Conservation (phyloP, 2,113 vertebrate genomes). For the Aramus guarauna region DNA sequence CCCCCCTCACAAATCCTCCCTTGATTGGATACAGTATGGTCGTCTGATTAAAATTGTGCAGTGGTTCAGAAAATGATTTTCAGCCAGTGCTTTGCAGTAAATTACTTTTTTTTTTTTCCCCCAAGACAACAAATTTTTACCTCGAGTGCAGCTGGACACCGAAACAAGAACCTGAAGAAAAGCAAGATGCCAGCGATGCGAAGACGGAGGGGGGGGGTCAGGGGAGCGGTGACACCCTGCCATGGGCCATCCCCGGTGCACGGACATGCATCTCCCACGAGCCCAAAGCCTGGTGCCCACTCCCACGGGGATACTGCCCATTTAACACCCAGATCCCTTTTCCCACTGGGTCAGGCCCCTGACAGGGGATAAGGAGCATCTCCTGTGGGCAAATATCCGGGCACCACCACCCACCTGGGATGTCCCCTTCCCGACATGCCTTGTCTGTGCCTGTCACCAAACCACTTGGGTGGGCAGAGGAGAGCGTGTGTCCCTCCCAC, state of each 20-base stretch:
- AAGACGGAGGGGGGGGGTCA: neutral
- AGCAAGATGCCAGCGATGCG: neutral
- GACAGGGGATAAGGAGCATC: neutral
- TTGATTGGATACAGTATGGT: conserved; percentile 60
- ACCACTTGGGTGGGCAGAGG: neutral
- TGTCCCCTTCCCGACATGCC: neutral
- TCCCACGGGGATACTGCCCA: neutral
- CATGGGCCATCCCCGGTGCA: fast-evolving
- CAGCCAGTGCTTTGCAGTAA: conserved; percentile 49
- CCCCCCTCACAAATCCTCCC: conserved; percentile 33
- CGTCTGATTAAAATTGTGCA: conserved; percentile 61
- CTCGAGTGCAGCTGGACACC: conserved; percentile 24
- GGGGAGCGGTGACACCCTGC: neutral
- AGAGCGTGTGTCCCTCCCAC: neutral
- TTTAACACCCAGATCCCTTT: neutral
- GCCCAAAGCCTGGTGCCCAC: neutral
- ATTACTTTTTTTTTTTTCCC: neutral
- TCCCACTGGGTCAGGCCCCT: neutral
- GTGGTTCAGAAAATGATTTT: conserved; percentile 66
- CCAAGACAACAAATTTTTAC: conserved; percentile 17
- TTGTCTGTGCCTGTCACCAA: neutral
- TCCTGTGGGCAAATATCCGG: neutral
- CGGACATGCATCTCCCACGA: fast-evolving
- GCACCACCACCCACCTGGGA: fast-evolving
- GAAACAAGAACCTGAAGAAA: neutral